A percentile compares a stretch with the other conserved stretches of the same genome.
phyloP scores from a whole-genome alignment of 2,113 vertebrate genomes.

The Dryoscopus gambensis region DNA sequence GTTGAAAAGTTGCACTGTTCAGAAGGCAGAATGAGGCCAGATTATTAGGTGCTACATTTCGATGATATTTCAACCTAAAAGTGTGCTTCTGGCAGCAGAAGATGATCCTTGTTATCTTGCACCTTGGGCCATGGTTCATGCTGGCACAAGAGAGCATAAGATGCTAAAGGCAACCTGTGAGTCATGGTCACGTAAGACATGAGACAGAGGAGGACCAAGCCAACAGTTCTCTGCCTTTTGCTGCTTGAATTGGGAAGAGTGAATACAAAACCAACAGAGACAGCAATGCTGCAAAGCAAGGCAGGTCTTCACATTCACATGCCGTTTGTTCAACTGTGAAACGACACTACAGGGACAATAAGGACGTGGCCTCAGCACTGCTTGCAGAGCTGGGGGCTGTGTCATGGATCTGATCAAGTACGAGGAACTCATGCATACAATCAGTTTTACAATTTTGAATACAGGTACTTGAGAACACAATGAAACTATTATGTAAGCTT shows the following conservation, averaged over 20 bases:
- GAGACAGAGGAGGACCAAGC: neutral
- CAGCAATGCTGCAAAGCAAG: neutral
- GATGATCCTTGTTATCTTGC: neutral
- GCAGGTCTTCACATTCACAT: neutral
- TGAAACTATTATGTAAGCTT: constrained; percentile 26
- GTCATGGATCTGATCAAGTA: neutral
- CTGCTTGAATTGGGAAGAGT: neutral
- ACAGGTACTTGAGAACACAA: constrained; percentile 30
- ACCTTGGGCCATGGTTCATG: neutral
- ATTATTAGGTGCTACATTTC: neutral
- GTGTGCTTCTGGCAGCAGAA: neutral
- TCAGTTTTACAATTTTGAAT: neutral
- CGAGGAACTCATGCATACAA: neutral
- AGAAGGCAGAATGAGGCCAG: neutral
- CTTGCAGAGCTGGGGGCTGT: neutral
- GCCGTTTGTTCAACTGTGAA: neutral
- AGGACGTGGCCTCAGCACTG: neutral
- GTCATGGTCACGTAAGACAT: neutral
- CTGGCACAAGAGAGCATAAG: neutral
- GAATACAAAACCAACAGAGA: neutral
- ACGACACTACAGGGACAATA: neutral
- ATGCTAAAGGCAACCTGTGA: neutral
- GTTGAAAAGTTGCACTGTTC: neutral
- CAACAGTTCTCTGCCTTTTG: neutral
- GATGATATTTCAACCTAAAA: neutral